Evolutionary conservation across 2,797 vertebrate species (phyloP).

Genomic region (Microctenopoma steveboyesi): DNA sequence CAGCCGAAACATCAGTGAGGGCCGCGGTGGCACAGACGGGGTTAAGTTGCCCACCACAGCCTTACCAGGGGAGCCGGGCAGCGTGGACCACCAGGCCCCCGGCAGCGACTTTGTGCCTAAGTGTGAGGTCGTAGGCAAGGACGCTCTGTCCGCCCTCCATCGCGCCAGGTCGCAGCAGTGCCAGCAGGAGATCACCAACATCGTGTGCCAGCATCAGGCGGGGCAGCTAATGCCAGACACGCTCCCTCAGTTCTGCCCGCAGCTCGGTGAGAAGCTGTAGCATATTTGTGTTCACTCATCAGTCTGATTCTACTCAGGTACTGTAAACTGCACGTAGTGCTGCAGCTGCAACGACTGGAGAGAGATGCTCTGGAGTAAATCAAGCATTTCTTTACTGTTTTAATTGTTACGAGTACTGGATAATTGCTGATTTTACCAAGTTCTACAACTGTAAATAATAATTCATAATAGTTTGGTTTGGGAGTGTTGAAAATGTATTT

Average conservation of each 20-base stretch:
- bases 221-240: conserved; percentile 91
- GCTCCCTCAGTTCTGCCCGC: conserved; percentile 92
- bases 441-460: too few species aligned
- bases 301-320: neutral
- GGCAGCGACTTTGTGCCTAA: conserved; percentile 91
- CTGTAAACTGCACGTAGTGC: neutral
- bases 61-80: conserved; percentile 91
- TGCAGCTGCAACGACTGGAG: neutral
- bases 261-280: conserved; percentile 84
- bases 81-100: conserved; percentile 91
- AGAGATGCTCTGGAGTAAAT: too few species aligned
- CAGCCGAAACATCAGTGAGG: conserved; percentile 88
- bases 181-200: conserved; percentile 93
- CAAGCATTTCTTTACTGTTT: neutral
- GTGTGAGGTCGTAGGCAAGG: conserved; percentile 93
- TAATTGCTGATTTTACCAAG: neutral
- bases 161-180: conserved; percentile 91
- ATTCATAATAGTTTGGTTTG: too few species aligned
- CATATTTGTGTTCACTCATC: neutral
- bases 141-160: conserved; percentile 92
- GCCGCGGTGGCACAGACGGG: conserved; percentile 61
- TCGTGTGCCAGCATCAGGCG: conserved; percentile 93
- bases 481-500: too few species aligned
- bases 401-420: neutral
- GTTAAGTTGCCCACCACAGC: conserved; percentile 71